A percentile compares a stretch with the other conserved stretches of the same genome.
phyloP scores from a whole-genome alignment of 2,888 invertebrate genomes.

The Bruchidius siliquastri region DNA sequence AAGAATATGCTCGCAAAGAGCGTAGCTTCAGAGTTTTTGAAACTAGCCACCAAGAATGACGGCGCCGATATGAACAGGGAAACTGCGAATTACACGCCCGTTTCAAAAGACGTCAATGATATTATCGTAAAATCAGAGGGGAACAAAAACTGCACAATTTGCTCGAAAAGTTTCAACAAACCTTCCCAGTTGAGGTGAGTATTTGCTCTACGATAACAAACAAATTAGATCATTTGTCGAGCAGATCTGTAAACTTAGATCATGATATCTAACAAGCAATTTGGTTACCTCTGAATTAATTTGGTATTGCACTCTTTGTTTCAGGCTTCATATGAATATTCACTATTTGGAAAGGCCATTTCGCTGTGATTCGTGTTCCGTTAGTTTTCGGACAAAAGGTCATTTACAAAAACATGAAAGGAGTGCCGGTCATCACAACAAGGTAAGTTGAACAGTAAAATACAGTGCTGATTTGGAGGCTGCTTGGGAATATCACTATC shows the following conservation, averaged over 20 bases:
- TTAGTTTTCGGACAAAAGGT: slow-evolving; percentile 85
- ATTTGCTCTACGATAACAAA: neutral
- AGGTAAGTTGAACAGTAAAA: slow-evolving; percentile 52
- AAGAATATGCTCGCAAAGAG: slow-evolving; percentile 56
- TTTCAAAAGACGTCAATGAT: slow-evolving; percentile 42
- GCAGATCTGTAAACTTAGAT: too few species aligned
- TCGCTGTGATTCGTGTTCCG: slow-evolving; percentile 85
- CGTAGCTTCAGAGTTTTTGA: slow-evolving; percentile 62
- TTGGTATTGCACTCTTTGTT: slow-evolving; percentile 23
- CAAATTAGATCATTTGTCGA: neutral
- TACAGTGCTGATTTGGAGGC: neutral
- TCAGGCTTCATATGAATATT: slow-evolving; percentile 82
- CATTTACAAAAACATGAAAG: slow-evolving; percentile 91
- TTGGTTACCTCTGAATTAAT: too few species aligned
- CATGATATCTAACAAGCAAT: too few species aligned
- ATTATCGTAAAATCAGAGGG: slow-evolving; percentile 47
- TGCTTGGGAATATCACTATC: too few species aligned
- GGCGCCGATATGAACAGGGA: slow-evolving; percentile 15
- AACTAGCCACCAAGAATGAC: slow-evolving; percentile 52
- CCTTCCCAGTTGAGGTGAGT: slow-evolving; percentile 73
- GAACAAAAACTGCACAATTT: slow-evolving; percentile 57
- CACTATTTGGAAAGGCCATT: slow-evolving; percentile 92
- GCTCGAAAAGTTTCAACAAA: slow-evolving; percentile 88
- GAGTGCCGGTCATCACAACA: slow-evolving; percentile 87
- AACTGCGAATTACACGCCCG: slow-evolving; percentile 7